phyloP scores from a whole-genome alignment of 2,888 invertebrate species.

The Noctua pronuba region DNA sequence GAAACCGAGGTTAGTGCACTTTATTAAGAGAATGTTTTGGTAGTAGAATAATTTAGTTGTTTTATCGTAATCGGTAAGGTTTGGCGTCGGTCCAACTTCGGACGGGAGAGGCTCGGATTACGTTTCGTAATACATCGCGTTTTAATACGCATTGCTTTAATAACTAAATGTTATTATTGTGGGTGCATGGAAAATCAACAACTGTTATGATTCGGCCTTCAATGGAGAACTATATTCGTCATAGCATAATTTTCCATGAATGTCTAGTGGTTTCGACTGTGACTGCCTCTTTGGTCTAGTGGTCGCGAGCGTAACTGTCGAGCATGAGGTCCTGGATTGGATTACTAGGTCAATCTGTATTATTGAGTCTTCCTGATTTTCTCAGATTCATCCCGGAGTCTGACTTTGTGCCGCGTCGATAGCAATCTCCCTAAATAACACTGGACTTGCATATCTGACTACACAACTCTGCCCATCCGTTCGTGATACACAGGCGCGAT shows the following conservation, averaged over 20 bases:
- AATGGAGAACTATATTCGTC: neutral
- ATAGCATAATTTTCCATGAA: neutral
- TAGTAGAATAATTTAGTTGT: constrained; percentile 59
- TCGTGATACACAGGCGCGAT: neutral
- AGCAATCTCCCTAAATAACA: neutral
- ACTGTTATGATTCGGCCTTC: constrained; percentile 19
- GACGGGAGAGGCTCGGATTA: constrained; percentile 38
- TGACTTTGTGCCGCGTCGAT: neutral
- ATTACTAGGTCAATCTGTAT: neutral
- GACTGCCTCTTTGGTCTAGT: neutral
- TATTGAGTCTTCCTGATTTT: neutral
- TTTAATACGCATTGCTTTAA: constrained; percentile 53
- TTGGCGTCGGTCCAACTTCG: constrained; percentile 61
- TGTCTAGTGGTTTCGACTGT: neutral
- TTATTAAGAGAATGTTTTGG: constrained; percentile 43
- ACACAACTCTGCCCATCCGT: neutral
- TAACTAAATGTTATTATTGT: constrained; percentile 38
- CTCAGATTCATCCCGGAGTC: neutral
- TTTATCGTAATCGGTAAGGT: constrained; percentile 56
- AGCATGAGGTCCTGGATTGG: neutral
- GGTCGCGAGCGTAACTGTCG: too few relatives aligned
- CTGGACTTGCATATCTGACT: neutral
- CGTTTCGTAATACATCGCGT: constrained; percentile 55
- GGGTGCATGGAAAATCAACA: constrained; percentile 8
- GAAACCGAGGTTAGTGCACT: constrained; percentile 65